phyloP scores from a whole-genome alignment of 2,888 invertebrate species.

The Agrochola litura region DNA sequence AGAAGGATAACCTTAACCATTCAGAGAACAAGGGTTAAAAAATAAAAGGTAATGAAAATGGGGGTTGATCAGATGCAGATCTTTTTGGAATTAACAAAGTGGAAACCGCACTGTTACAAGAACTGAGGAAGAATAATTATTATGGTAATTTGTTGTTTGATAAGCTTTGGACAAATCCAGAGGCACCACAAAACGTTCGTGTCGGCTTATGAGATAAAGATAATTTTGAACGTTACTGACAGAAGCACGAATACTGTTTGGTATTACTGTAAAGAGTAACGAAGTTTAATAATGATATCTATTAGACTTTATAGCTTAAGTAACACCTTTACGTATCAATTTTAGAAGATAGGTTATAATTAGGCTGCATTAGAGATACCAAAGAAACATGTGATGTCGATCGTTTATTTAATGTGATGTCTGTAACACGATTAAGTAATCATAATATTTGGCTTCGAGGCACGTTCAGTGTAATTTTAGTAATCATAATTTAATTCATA shows the following conservation, averaged over 20 bases:
- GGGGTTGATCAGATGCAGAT: too few relatives aligned
- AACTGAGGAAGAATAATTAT: background rate
- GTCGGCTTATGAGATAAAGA: slow-evolving; percentile 3
- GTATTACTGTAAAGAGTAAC: background rate
- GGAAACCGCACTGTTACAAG: background rate
- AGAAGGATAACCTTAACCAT: background rate
- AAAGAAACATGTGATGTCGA: slow-evolving; percentile 21
- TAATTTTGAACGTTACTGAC: slow-evolving; percentile 12
- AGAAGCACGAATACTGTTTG: slow-evolving; percentile 19
- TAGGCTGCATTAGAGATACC: slow-evolving; percentile 25
- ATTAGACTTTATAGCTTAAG: background rate
- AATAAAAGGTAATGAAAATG: too few relatives aligned
- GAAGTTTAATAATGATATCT: slow-evolving; percentile 20
- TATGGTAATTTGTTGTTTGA: background rate
- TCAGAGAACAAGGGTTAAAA: background rate
- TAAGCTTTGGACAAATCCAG: background rate
- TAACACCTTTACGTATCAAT: slow-evolving; percentile 24
- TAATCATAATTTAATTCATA: slow-evolving; percentile 15
- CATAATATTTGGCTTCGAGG: slow-evolving; percentile 20
- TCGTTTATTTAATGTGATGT: slow-evolving; percentile 5
- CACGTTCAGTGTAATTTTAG: slow-evolving; percentile 13
- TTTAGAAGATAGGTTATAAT: slow-evolving; percentile 17
- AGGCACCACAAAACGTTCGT: background rate
- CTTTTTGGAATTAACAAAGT: background rate
- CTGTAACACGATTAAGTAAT: slow-evolving; percentile 31